phyloP scores from a whole-genome alignment of 2,113 vertebrate species.

The Plestiodon gilberti region DNA sequence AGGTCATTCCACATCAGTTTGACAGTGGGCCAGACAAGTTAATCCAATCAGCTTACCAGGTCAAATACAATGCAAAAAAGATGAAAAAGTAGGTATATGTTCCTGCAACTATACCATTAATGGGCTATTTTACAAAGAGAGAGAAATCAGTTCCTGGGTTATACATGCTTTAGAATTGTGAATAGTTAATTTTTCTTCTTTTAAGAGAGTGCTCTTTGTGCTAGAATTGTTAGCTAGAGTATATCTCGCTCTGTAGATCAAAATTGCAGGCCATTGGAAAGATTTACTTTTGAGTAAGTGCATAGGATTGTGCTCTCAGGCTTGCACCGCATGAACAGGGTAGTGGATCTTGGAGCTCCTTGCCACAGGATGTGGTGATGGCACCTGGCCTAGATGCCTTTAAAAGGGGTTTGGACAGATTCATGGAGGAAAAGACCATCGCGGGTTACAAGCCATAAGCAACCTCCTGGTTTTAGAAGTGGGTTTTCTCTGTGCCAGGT shows the following conservation, averaged over 20 bases:
- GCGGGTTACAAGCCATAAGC: no score
- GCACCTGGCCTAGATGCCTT: no score
- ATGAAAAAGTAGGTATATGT: conserved; percentile 94
- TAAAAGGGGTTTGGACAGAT: no score
- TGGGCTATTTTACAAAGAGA: not conserved
- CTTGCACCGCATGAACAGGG: no score
- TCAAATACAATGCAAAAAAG: conserved; percentile 99
- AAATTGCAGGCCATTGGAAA: not conserved
- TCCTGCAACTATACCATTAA: not conserved
- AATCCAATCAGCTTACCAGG: conserved; percentile 95
- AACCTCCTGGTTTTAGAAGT: no score
- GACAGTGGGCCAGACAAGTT: conserved; percentile 95
- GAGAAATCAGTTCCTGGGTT: not conserved
- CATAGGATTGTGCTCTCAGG: no score
- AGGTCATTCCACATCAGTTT: conserved; percentile 94
- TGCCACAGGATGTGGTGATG: no score
- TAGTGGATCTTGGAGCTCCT: no score
- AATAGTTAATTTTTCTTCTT: not conserved
- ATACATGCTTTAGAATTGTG: not conserved
- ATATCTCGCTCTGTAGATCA: not conserved
- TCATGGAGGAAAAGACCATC: no score
- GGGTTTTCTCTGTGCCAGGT: no score
- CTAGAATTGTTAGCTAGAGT: not conserved
- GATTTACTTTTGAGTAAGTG: no score
- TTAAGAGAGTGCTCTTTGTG: not conserved